These are phyloP conservation scores for Channa striata DNA, from an alignment of 2,797 vertebrate species.

Conservation along the genomic window DNA sequence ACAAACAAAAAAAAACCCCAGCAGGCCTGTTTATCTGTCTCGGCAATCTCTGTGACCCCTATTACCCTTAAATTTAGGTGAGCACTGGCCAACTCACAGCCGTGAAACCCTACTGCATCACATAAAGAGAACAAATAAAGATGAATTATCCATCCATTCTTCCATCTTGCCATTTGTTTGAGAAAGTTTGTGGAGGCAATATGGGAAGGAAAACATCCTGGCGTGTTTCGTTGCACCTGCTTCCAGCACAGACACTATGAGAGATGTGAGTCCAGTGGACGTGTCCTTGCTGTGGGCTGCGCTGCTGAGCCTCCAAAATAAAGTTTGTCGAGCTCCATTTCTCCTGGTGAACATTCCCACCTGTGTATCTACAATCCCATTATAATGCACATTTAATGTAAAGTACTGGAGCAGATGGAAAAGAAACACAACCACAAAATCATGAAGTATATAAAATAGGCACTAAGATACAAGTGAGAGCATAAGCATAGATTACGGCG, in stretches of 20 bases:
- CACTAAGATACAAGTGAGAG: background rate
- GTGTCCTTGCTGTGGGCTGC: no score
- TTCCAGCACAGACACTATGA: background rate
- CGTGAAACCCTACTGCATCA: background rate
- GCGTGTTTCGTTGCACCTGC: background rate
- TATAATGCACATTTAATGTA: no score
- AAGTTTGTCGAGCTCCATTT: background rate
- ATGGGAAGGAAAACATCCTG: background rate
- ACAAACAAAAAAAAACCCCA: constrained; percentile 24
- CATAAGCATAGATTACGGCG: background rate
- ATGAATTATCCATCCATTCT: background rate
- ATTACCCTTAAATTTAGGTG: constrained; percentile 36
- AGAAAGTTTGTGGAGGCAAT: background rate
- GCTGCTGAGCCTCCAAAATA: background rate
- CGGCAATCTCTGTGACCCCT: constrained; percentile 42
- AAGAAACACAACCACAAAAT: background rate
- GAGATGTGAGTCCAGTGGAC: background rate
- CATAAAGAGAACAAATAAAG: constrained; percentile 26
- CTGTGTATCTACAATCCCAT: background rate
- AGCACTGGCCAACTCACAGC: constrained; percentile 6
- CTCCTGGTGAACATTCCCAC: background rate
- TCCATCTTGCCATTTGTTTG: background rate
- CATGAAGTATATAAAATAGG: background rate
- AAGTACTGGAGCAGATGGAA: background rate
- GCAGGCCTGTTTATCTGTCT: constrained; percentile 34